These are phyloP conservation scores for Timema cristinae DNA, from an alignment of 2,888 invertebrate genomes.

Conservation along the genomic window DNA sequence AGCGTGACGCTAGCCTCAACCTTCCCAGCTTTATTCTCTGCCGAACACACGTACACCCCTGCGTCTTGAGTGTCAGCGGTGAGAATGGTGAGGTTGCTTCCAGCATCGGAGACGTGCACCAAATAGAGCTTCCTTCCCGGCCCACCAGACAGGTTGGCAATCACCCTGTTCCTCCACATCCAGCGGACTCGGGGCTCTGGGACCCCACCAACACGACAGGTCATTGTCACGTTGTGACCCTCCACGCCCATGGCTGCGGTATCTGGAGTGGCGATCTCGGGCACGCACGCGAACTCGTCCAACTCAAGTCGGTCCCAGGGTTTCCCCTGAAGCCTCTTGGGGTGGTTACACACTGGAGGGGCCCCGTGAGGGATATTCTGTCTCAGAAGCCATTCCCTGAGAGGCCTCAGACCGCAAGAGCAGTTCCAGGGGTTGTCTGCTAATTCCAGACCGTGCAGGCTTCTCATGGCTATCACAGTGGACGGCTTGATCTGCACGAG, in stretches of 20 bases:
- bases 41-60: slow-evolving; percentile 71
- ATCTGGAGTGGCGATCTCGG: slow-evolving; percentile 56
- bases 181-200: slow-evolving; percentile 71
- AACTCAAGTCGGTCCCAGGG: slow-evolving; percentile 72
- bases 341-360: slow-evolving; percentile 66
- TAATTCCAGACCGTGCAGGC: slow-evolving; percentile 69
- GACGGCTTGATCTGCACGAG: slow-evolving; percentile 62
- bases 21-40: slow-evolving; percentile 76
- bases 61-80: slow-evolving; percentile 70
- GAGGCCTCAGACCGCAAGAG: slow-evolving; percentile 67
- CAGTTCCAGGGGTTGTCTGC: slow-evolving; percentile 82
- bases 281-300: slow-evolving; percentile 76
- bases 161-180: slow-evolving; percentile 64
- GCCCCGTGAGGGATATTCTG: slow-evolving; percentile 71
- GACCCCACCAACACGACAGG: slow-evolving; percentile 65
- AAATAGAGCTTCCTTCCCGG: slow-evolving; percentile 44
- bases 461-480: slow-evolving; percentile 62
- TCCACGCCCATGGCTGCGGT: slow-evolving; percentile 61
- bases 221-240: slow-evolving; percentile 68
- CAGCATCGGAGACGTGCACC: slow-evolving; percentile 61
- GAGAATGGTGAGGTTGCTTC: slow-evolving; percentile 69
- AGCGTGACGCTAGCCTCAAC: slow-evolving; percentile 70
- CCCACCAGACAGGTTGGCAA: slow-evolving; percentile 54
- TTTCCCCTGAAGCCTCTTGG: slow-evolving; percentile 58
- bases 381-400: slow-evolving; percentile 74